Percentiles rank a stretch among this genome's conserved stretches.
These are phyloP conservation scores for Campoletis raptor DNA, from an alignment of 2,888 invertebrate species.

Conservation along the genomic window DNA sequence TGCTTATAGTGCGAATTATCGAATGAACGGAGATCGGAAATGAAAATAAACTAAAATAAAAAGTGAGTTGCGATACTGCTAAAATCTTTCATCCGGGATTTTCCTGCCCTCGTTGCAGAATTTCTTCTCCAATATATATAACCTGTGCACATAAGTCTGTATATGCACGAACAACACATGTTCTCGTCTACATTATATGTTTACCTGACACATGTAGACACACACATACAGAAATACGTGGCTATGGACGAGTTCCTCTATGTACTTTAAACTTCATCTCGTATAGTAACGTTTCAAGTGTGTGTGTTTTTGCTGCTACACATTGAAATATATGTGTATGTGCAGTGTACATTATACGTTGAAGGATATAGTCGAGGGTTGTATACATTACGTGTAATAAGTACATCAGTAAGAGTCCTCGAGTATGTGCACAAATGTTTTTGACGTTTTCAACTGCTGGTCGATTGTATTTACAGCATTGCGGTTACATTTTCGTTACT, in stretches of 20 bases:
- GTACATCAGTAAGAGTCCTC: conserved; percentile 37
- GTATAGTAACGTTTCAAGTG: conserved; percentile 26
- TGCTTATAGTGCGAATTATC: neutral
- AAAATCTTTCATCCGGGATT: conserved; percentile 58
- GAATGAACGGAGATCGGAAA: conserved; percentile 33
- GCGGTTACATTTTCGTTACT: neutral
- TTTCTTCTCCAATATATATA: conserved; percentile 27
- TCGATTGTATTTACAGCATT: neutral
- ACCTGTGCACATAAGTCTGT: neutral
- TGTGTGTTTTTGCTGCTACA: conserved; percentile 24
- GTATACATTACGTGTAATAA: conserved; percentile 57
- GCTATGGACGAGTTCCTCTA: conserved; percentile 25
- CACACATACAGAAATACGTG: conserved; percentile 1
- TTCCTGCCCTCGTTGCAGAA: conserved; percentile 38
- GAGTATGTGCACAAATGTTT: conserved; percentile 17
- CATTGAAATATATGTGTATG: neutral
- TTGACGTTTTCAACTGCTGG: neutral
- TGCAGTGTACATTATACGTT: conserved; percentile 2
- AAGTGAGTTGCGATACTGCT: conserved; percentile 46
- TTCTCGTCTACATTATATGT: conserved; percentile 33
- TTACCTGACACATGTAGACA: conserved; percentile 18
- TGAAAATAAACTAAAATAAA: conserved; percentile 26
- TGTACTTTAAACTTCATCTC: conserved; percentile 47
- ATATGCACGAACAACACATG: conserved; percentile 16
- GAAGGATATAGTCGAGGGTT: conserved; percentile 30